Evolutionary conservation across 2,888 invertebrate species (phyloP), one percentile per base, ranked within the genome.

Genomic region (Drosophila histrio): DNA sequence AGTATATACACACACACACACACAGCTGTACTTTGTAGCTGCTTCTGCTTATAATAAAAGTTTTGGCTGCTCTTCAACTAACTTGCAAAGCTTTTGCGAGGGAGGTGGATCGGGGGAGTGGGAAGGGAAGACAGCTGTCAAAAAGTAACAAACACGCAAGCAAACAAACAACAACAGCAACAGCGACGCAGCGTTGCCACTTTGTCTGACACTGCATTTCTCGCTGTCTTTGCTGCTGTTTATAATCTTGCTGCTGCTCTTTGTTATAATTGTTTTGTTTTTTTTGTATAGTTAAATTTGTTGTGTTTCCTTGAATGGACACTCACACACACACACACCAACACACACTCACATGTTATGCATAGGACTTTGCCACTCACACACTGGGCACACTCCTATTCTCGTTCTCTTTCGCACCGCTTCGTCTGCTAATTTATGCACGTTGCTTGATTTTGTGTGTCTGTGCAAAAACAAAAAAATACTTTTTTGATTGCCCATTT

Each of bases 351-450:
- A 17, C 6, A 43, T 39, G 19, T 15, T n/a, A 53, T 41, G 57
- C 17, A 71, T 66, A 75, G 57, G 44, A 26, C 74, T 65, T 58
- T 60, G 34, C 65, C 60, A 43, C 60, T 58, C 66, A 46, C 73
- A 66, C 50, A 41, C 39, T 28, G 44, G 11, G 28, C 2, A 26
- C 34, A 26, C 71, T 50, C 70, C 61, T 52, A 60, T 58, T 54
- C 73, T n/a, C n/a, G 50, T 41, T 44, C 65, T 68, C 66, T 57
- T 60, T 60, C 60, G 53, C 66, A 75, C 50, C 56, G 24, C 17
- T 46, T 58, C 47, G 54, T 52, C 56, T 58, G 62, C 54, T 80
- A 80, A 80, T 80, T 80, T 80, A 80, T 80, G 80, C 80, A 81
- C 75, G 69, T 61, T 74, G 58, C 57, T 57, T 49, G 61, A 34